phyloP scores from a whole-genome alignment of 2,113 vertebrate genomes.

The Sorex fumeus region DNA sequence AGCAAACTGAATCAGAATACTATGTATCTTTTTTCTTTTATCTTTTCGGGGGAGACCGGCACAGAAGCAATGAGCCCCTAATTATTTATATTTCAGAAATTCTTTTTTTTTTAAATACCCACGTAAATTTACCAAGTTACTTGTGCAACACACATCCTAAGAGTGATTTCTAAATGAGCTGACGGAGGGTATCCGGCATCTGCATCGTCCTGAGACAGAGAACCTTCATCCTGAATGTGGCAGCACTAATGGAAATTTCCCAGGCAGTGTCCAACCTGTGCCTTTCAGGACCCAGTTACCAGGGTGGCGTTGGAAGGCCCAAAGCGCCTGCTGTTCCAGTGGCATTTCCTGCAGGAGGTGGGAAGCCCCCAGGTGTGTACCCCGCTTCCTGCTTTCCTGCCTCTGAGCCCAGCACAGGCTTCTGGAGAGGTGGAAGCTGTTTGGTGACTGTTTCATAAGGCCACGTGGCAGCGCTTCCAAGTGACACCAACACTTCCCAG shows the following conservation, averaged over 20 bases:
- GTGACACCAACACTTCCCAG: constrained; percentile 7
- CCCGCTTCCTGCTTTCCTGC: not conserved
- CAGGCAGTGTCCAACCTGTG: too few relatives aligned
- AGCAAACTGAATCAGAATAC: too few relatives aligned
- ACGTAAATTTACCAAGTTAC: not conserved
- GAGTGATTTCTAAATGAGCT: not conserved
- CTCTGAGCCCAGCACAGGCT: not conserved
- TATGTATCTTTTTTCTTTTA: not conserved
- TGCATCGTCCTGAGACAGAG: too few relatives aligned
- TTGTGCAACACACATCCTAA: not conserved
- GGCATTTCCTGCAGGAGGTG: not conserved
- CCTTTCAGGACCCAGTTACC: too few relatives aligned
- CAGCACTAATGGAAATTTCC: too few relatives aligned
- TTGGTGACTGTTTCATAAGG: not conserved
- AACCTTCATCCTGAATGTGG: too few relatives aligned
- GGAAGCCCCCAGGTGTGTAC: too few relatives aligned
- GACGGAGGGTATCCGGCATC: too few relatives aligned
- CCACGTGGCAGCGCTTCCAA: constrained; percentile 52
- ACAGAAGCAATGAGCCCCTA: not conserved
- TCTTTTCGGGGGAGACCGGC: too few relatives aligned
- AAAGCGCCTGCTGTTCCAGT: too few relatives aligned
- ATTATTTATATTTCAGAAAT: constrained; percentile 5
- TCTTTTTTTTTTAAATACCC: constrained; percentile 27
- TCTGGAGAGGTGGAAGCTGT: constrained; percentile 20
- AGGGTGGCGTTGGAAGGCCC: not conserved